Evolutionary conservation across 2,888 invertebrate species (phyloP), one percentile per base, ranked within the genome.

Genomic region (Troilus luridus): DNA sequence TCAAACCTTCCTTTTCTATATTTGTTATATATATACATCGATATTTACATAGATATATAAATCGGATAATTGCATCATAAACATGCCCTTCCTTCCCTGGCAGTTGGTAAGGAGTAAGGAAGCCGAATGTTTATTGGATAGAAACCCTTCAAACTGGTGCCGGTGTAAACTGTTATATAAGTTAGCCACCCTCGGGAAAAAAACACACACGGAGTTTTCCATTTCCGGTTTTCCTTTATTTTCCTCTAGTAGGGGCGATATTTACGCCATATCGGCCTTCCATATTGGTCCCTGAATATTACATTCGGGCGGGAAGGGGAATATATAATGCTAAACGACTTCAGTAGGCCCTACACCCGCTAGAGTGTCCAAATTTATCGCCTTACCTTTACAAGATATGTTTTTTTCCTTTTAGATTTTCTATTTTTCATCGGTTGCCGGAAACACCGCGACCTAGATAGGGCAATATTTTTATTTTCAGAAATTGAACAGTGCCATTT

Each of bases 151-250:
- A 85, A 85, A 85, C 85, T 56, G 56, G 19, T 21, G 9, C 11
- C 21, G 85, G 85, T 56, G 56, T 85, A 85, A 85, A 85, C 56
- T 85, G 85, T 56, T 85, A 85, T 85, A 85, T 85, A 85, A 85
- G 85, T 85, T 85, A 85, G 85, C 85, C 11, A 11, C 21, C 85
- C 21, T 56, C 21, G 56, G 85, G 56, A 85, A 81, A 72, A 77
- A 77, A 85, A 85, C 41, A 41, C 41, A 85, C 56, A 58, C n/a
- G n/a, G 56, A 85, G 85, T 58, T 85, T 85, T 85, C 85, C 56
- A 85, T 85, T 85, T 85, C 85, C 85, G 85, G 14, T n/a, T n/a
- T 85, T n/a, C 85, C 56, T 85, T 85, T 85, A 85, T 85, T 85
- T 58, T 58, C 85, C 85, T n/a, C 85, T 56, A 56, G 56, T 41